Evolutionary conservation across 2,797 vertebrate genomes (phyloP), one percentile per base, ranked within the genome.

Genomic region (Typhlichthys eigenmanni): DNA sequence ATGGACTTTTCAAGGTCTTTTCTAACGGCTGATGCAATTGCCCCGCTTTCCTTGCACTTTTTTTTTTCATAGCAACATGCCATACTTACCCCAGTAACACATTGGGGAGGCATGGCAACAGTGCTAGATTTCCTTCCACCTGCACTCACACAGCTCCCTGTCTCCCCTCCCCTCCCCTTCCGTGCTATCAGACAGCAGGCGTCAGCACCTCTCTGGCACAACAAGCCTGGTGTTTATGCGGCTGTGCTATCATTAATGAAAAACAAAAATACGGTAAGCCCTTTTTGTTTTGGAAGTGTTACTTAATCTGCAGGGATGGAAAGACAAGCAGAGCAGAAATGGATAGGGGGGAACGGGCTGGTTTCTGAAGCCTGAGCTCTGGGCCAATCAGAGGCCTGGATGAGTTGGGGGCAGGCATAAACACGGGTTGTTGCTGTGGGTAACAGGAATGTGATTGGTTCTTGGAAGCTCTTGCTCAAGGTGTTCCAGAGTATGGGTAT

Each of bases 381-480:
- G 75, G 77, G 77, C 92, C 91, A 91, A 92, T 92, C 74, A 55
- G 68, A 83, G 45, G 4, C 61, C 78, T 68, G 88, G 80, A 84
- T 87, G 67, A 75, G 47, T 54, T 49, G 8, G 59, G 58, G 74
- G 80, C 68, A 78, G 82, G 81, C 68, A 63, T 74, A 82, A 88
- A 88, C 87, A 88, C 1, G 71, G 68, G 79, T 50, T 91, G 91
- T 92, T 92, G 90, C 91, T 88, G 91, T 82, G 89, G 90, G 92
- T 89, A 93, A 93, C 92, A 93, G 89, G 65, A 75, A 81, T 86
- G 48, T 68, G 84, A 93, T 92, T 93, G 92, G 92, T 29, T 78
- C 61, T 29, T 5, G n/a, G 60, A 34, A 72, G 69, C 38, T 81
- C 75, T 88, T 90, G 85, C 80, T 82, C 87, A 86, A 84, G 85